Conservation (phyloP, 2,113 vertebrate genomes). For the Glareola pratincola region DNA sequence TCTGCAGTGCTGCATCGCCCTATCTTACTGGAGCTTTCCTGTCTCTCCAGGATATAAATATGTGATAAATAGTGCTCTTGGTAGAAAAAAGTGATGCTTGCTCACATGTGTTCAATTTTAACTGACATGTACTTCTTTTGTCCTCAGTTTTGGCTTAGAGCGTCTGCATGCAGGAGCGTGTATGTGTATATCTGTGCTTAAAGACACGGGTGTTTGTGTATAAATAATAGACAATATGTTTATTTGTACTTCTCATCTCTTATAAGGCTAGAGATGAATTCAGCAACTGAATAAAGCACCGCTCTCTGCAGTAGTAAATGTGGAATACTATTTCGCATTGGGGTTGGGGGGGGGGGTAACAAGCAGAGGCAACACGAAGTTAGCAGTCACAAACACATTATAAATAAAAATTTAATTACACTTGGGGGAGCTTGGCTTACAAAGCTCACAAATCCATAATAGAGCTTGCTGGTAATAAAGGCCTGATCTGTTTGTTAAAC, state of each 20-base stretch:
- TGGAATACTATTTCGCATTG: constrained; percentile 45
- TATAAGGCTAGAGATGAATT: constrained; percentile 52
- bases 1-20: background rate
- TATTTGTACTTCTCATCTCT: constrained; percentile 57
- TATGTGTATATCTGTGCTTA: constrained; percentile 7
- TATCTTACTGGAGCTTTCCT: background rate
- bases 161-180: background rate
- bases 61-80: constrained; percentile 45
- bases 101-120: constrained; percentile 54
- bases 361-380: constrained; percentile 66
- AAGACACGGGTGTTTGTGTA: constrained; percentile 6
- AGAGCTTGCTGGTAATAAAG: constrained; percentile 72
- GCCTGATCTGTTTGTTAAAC: constrained; percentile 75
- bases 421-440: constrained; percentile 74
- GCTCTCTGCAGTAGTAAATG: constrained; percentile 19
- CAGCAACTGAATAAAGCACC: constrained; percentile 23
- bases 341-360: background rate
- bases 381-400: constrained; percentile 74
- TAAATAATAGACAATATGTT: constrained; percentile 61
- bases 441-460: constrained; percentile 76
- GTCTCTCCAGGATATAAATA: background rate
- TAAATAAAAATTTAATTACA: constrained; percentile 83
- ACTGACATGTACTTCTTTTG: constrained; percentile 35
- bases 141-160: constrained; percentile 50
- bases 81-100: constrained; percentile 24